Conservation (phyloP, 2,113 vertebrate genomes). For the Peromyscus californicus region DNA sequence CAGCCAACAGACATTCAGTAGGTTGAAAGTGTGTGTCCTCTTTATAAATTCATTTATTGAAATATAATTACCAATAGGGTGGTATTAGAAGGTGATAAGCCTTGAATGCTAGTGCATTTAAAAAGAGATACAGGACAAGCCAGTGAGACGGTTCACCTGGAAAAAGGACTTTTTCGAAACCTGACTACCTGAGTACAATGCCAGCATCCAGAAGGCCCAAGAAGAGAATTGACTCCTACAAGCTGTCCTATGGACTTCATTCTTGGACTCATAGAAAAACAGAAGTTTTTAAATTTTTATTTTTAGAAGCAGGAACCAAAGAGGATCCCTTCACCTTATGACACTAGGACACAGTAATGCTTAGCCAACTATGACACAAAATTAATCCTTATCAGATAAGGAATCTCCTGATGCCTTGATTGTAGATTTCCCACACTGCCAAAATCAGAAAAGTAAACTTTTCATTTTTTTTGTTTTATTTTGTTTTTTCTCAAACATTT, state of each 20-base stretch:
- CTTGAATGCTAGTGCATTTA: no score
- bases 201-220: neutral
- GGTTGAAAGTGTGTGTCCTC: neutral
- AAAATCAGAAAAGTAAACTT: neutral
- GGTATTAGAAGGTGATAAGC: no score
- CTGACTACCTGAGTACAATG: no score
- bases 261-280: neutral
- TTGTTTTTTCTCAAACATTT: no score
- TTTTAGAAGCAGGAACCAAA: neutral
- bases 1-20: neutral
- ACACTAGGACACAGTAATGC: neutral
- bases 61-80: neutral
- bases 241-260: neutral
- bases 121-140: neutral
- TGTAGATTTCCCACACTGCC: neutral
- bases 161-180: neutral
- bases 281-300: neutral
- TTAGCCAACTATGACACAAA: neutral
- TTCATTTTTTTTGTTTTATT: neutral
- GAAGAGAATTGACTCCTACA: neutral
- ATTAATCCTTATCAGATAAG: neutral
- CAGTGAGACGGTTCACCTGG: neutral
- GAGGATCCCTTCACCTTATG: neutral
- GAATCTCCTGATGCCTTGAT: neutral
- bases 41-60: neutral